A percentile compares a stretch with the other conserved stretches of the same genome.
These are phyloP conservation scores for Serilophus lunatus DNA, from an alignment of 2,113 vertebrate genomes.

Conservation along the genomic window DNA sequence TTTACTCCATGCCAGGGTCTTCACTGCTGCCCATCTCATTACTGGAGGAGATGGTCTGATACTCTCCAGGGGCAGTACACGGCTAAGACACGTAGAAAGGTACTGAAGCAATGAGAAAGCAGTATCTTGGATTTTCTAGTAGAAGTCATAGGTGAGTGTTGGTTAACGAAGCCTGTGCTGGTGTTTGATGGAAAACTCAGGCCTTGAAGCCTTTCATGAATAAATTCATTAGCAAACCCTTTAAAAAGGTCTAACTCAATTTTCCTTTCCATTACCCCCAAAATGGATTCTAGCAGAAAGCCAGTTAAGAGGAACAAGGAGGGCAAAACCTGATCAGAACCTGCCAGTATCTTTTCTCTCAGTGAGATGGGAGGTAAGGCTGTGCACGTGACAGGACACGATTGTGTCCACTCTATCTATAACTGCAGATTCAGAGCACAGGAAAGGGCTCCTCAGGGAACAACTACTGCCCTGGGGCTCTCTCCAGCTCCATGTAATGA, in stretches of 20 bases:
- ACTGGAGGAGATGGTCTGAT: background rate
- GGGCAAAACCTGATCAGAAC: constrained; percentile 12
- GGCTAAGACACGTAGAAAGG: background rate
- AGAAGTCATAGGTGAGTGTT: background rate
- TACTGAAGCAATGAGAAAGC: background rate
- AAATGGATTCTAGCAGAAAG: constrained; percentile 36
- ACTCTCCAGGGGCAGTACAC: background rate
- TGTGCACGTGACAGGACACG: background rate
- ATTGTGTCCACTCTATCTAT: background rate
- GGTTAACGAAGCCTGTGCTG: constrained; percentile 8
- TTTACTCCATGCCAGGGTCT: background rate
- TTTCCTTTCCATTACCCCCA: constrained; percentile 48
- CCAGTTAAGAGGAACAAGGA: constrained; percentile 10
- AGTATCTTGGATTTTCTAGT: background rate
- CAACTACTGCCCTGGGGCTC: background rate
- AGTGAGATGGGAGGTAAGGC: background rate
- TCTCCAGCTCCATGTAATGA: background rate
- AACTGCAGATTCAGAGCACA: background rate
- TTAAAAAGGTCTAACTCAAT: constrained; percentile 46
- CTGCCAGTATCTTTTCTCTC: background rate
- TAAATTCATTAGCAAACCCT: constrained; percentile 54
- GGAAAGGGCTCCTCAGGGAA: background rate
- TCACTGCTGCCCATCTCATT: background rate
- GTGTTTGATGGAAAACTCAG: constrained; percentile 26
- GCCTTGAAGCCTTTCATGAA: constrained; percentile 27